Evolutionary conservation across 1,140 invertebrate genomes (phyloP).

Genomic region (Sitophilus oryzae): DNA sequence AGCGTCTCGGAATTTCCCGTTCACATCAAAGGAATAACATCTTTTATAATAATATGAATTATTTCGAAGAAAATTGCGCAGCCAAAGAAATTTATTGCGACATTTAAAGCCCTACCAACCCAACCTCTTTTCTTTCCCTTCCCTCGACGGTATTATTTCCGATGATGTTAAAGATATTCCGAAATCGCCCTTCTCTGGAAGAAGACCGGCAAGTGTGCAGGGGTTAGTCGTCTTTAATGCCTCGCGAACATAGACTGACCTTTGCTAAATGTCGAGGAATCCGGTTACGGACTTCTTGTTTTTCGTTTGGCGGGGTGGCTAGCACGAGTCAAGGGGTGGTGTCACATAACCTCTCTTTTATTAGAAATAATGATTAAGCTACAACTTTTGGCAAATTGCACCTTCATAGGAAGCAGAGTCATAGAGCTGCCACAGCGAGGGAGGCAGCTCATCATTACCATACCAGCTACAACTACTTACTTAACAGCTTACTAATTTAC

Average conservation of each 20-base stretch:
- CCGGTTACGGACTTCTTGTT: constrained; percentile 7
- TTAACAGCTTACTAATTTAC: too few species aligned
- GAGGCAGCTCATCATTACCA: too few species aligned
- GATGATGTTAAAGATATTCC: constrained; percentile 30
- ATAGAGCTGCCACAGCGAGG: too few species aligned
- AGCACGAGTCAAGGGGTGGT: too few species aligned
- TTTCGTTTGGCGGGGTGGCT: constrained; percentile 17
- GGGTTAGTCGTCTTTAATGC: constrained; percentile 33
- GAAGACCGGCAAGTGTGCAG: constrained; percentile 34
- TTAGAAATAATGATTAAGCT: too few species aligned
- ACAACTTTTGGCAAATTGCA: too few species aligned
- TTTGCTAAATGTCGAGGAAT: constrained; percentile 32
- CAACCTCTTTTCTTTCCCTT: too few species aligned
- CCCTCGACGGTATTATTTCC: constrained; percentile 24
- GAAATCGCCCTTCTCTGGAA: constrained; percentile 33
- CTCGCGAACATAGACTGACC: constrained; percentile 30
- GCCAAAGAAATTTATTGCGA: constrained; percentile 24
- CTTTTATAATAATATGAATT: constrained; percentile 24
- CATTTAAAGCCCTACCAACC: too few species aligned
- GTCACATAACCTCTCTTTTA: too few species aligned
- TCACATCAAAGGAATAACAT: constrained; percentile 14
- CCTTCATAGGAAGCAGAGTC: too few species aligned
- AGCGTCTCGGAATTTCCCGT: neutral
- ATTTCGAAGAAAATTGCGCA: constrained; percentile 25
- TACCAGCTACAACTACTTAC: too few species aligned